Percentiles rank a stretch among this genome's conserved stretches.
phyloP scores from a whole-genome alignment of 2,888 invertebrate species.

The Pristionchus entomophagus region DNA sequence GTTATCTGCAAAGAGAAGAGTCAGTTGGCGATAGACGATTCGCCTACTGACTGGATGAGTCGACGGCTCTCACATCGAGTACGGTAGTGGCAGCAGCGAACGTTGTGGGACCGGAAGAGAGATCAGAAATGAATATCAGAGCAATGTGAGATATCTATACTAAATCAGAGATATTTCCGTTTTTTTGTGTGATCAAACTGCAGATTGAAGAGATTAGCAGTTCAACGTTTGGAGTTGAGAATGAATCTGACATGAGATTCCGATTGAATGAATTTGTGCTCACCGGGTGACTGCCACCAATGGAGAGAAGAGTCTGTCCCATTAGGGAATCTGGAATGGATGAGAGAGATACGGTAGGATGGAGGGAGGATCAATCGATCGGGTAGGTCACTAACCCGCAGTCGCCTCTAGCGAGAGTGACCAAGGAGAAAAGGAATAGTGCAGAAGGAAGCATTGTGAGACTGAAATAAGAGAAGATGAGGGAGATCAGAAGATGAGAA shows the following conservation, averaged over 20 bases:
- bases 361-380: too few species aligned
- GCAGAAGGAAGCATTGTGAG: neutral
- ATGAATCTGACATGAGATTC: too few species aligned
- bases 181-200: neutral
- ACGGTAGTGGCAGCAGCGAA: conserved; percentile 14
- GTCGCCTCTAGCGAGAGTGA: neutral
- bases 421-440: neutral
- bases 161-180: neutral
- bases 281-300: conserved; percentile 31
- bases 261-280: too few species aligned
- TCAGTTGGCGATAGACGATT: neutral
- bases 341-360: neutral
- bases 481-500: neutral
- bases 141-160: neutral
- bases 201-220: neutral
- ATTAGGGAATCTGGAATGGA: conserved; percentile 23
- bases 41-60: neutral
- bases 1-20: neutral
- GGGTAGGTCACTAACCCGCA: conserved; percentile 11
- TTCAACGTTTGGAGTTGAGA: too few species aligned
- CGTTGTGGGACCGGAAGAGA: neutral
- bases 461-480: neutral
- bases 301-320: conserved; percentile 20
- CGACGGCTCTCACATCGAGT: conserved; percentile 17
- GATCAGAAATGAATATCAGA: neutral